Percentiles rank a stretch among this genome's conserved stretches.
Conservation (phyloP, 2,797 vertebrate genomes). For the Gymnothorax reevesii region DNA sequence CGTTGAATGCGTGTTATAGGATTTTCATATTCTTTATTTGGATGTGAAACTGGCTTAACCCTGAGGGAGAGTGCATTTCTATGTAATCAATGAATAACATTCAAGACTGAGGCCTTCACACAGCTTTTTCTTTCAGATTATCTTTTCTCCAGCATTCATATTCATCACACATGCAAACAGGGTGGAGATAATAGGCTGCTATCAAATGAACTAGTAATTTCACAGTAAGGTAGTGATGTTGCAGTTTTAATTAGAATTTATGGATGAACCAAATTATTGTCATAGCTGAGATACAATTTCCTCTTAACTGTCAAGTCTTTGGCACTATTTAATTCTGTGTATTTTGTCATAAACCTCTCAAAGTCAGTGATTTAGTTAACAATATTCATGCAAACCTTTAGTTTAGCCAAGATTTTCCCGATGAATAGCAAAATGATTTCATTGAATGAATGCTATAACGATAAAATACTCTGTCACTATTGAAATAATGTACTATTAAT, state of each 20-base stretch:
- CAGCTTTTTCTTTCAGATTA: neutral
- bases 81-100: neutral
- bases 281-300: slow-evolving; percentile 34
- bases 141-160: neutral
- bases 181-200: slow-evolving; percentile 11
- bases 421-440: neutral
- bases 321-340: neutral
- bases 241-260: slow-evolving; percentile 68
- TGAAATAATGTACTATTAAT: neutral
- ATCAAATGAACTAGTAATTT: slow-evolving; percentile 15
- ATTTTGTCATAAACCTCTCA: neutral
- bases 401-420: neutral
- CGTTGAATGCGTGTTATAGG: neutral
- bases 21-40: neutral
- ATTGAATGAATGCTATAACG: neutral
- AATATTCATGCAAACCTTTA: neutral
- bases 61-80: neutral
- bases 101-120: neutral
- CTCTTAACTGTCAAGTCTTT: slow-evolving; percentile 5
- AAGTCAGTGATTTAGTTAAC: neutral
- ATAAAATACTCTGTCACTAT: neutral
- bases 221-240: slow-evolving; percentile 51
- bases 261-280: slow-evolving; percentile 65
- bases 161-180: slow-evolving; percentile 3
- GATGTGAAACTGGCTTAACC: neutral